phyloP scores from a whole-genome alignment of 2,888 invertebrate genomes.

The Augiades crinisus region DNA sequence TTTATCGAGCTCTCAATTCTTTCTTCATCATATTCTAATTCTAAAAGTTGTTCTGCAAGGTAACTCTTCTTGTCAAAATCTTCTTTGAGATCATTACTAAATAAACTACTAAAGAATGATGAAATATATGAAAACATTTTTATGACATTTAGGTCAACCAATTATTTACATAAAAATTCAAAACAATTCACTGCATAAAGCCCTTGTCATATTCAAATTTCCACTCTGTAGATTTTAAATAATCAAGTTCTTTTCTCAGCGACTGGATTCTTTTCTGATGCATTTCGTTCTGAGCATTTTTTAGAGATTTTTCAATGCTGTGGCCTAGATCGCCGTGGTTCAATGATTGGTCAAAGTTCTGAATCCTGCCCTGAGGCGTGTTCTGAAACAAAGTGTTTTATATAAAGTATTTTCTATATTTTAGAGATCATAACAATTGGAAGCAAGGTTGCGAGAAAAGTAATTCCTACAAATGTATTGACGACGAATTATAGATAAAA shows the following conservation, averaged over 20 bases:
- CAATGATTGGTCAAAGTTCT: slow-evolving; percentile 69
- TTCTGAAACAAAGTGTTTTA: slow-evolving; percentile 49
- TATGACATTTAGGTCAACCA: slow-evolving; percentile 14
- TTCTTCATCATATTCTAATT: slow-evolving; percentile 55
- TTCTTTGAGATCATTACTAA: slow-evolving; percentile 43
- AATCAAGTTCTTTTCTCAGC: slow-evolving; percentile 88
- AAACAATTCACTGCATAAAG: slow-evolving; percentile 72
- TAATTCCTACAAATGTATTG: too few species aligned
- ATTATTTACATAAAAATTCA: too few species aligned
- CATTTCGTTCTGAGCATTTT: slow-evolving; percentile 82
- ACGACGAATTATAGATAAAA: too few species aligned
- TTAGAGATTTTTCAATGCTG: slow-evolving; percentile 78
- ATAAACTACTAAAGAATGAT: slow-evolving; percentile 60
- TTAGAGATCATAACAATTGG: too few species aligned
- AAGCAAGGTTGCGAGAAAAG: too few species aligned
- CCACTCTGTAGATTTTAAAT: slow-evolving; percentile 91
- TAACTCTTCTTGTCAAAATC: slow-evolving; percentile 56
- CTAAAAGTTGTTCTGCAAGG: slow-evolving; percentile 60
- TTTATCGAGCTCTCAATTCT: slow-evolving; percentile 22
- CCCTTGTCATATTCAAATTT: slow-evolving; percentile 88
- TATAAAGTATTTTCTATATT: too few species aligned
- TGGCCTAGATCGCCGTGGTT: slow-evolving; percentile 78
- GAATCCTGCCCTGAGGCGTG: slow-evolving; percentile 52
- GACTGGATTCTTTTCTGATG: slow-evolving; percentile 87
- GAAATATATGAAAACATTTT: slow-evolving; percentile 72